Base-by-base conservation (phyloP, 2,888 invertebrate species). In the Argyra leucocephala region DNA sequence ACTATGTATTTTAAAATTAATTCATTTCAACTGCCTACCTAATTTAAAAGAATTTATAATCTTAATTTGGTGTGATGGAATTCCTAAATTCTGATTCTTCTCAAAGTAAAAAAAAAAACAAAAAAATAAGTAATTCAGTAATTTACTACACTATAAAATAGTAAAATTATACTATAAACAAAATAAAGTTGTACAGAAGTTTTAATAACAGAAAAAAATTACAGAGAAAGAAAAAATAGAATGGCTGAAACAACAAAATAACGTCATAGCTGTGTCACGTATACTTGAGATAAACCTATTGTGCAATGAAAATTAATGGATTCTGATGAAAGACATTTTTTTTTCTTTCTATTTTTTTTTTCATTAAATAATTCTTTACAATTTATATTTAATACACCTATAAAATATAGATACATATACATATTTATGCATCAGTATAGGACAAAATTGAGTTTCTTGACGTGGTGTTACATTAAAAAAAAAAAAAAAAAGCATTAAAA, bases 251-350 rank as follows among this genome's bases (percentile, higher is more conserved):
- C 15, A 48, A 18, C 12, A 6, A 6, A 10, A 31, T 31, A 48
- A 48, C n/a, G 48, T 48, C 18, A 6, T 9, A 48, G 48, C 18
- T 18, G 6, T 9, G 48, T 48, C 48, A 48, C 48, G 48, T 48
- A 48, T 48, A 48, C 48, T 18, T 18, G 18, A 37, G 37, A 37
- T 37, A 37, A 48, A 48, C 48, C 48, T 48, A 48, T 48, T 48
- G 48, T 48, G 48, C 48, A 48, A 48, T 48, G 48, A 48, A 48
- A 48, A 48, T 48, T 48, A 48, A 48, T 48, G 48, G 48, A 48
- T 18, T 48, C 48, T n/a, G 48, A 48, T 48, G 48, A 48, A 48
- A 48, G 15, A 48, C 18, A 48, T 48, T 48, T n/a, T 48, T 18
- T 12, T 48, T 18, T 48, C 18, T 15, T 48, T 48, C 15, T 48